Evolutionary conservation across 2,797 vertebrate genomes (phyloP), one percentile per base, ranked within the genome.

Genomic region (Danio jaintianensis): DNA sequence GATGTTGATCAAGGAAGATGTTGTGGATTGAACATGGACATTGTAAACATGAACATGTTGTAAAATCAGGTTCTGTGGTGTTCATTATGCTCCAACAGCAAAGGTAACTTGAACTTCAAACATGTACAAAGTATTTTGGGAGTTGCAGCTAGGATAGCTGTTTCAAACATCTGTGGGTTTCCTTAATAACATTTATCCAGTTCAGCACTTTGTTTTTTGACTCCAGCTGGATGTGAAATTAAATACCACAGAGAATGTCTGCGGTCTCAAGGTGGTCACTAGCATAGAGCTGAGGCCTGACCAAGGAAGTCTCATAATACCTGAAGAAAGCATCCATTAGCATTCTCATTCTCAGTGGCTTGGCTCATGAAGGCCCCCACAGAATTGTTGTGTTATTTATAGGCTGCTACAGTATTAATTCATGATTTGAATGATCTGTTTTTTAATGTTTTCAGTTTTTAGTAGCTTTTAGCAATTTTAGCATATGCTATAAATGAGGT

Each of bases 41-140:
- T 29, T 29, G 29, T 3, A 29, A 29, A 29, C 29, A 29, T 29
- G 29, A 29, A 29, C 29, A 29, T 29, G 3, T 29, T 29, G 29
- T 29, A 29, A 29, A 29, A 29, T 29, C 29, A 29, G 29, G 29
- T n/a, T 29, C 29, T 29, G 45, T 70, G 36, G 29, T 50, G 22
- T 68, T 47, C 20, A 70, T 70, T 69, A n/a, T 62, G 12, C 47
- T 43, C n/a, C 1, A 12, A 61, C 36, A 18, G 43, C 22, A 61
- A 67, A 79, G 40, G 56, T 69, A 75, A 47, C 50, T 3, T 58
- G 18, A 83, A 80, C 66, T 79, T 82, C 20, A 68, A 45, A 29
- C 13, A 20, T 4, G 4, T 16, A 52, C 16, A 18, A 43, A 48
- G 29, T 69, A 52, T 69, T 79, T 75, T 56, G 29, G 16, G 4